Conservation (phyloP, 2,888 invertebrate species). For the Emmelina monodactyla region DNA sequence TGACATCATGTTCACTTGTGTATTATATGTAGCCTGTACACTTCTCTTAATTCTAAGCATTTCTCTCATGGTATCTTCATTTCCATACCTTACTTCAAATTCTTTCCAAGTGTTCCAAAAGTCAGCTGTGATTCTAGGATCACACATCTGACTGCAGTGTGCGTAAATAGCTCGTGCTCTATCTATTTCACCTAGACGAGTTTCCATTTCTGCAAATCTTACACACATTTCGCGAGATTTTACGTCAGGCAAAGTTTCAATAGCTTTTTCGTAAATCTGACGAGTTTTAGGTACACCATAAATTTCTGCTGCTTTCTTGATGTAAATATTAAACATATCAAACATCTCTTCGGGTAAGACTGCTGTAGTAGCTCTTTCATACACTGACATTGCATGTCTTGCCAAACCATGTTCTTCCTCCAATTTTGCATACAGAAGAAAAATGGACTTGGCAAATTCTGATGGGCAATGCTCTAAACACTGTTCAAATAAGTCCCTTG, state of each 20-base stretch:
- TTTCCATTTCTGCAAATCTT: constrained; percentile 97
- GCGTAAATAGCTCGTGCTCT: constrained; percentile 96
- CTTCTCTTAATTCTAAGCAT: constrained; percentile 98
- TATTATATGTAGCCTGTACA: constrained; percentile 97
- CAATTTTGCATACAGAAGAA: constrained; percentile 94
- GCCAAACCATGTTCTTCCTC: constrained; percentile 99
- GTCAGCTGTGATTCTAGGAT: constrained; percentile 92
- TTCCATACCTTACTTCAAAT: constrained; percentile 98
- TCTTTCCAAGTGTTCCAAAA: constrained; percentile 99
- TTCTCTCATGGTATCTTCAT: constrained; percentile 99
- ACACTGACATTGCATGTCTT: constrained; percentile 98
- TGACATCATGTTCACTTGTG: constrained; percentile 99
- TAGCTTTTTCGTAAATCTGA: constrained; percentile 97
- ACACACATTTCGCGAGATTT: constrained; percentile 95
- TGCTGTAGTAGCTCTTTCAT: constrained; percentile 92
- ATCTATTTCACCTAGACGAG: constrained; percentile 97
- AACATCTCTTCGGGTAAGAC: constrained; percentile 94
- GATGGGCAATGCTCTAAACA: constrained; percentile 95
- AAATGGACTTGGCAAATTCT: constrained; percentile 95
- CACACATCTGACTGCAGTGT: constrained; percentile 98
- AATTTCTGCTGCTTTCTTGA: constrained; percentile 97
- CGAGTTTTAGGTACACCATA: constrained; percentile 97
- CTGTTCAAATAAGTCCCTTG: constrained; percentile 98
- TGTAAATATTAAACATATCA: constrained; percentile 98
- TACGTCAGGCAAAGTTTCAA: constrained; percentile 90